Conservation (phyloP, 2,113 vertebrate species). For the Phylloscopus trochilus region DNA sequence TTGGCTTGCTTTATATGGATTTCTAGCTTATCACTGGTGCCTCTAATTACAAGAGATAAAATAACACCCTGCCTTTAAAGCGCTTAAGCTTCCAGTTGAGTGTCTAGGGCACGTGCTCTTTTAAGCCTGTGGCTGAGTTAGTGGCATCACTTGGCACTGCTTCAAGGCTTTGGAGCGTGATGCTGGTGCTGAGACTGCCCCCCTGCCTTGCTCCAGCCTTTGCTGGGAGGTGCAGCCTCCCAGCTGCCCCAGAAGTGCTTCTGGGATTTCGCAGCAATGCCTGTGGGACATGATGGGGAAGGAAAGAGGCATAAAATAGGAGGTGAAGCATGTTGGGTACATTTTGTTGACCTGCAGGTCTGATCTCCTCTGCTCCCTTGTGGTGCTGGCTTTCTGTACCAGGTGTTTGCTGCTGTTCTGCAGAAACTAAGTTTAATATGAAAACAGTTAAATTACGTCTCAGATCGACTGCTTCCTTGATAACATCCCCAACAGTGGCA, state of each 20-base stretch:
- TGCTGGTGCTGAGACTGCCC: neutral
- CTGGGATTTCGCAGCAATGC: neutral
- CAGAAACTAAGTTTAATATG: neutral
- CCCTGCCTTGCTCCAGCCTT: neutral
- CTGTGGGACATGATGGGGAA: neutral
- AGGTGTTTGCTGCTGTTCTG: neutral
- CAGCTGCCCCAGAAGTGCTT: neutral
- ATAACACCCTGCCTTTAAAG: neutral
- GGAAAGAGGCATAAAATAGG: neutral
- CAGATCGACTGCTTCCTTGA: neutral
- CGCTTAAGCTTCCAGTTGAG: slow-evolving; percentile 3
- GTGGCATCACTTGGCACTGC: neutral
- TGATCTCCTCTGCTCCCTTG: neutral
- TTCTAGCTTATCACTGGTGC: neutral
- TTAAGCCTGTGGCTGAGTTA: neutral
- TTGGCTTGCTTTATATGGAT: neutral
- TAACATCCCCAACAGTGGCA: neutral
- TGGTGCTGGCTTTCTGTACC: neutral
- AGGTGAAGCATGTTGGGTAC: rapidly evolving
- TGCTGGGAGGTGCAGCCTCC: neutral
- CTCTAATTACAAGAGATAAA: neutral
- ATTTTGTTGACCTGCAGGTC: neutral
- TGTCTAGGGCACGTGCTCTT: neutral
- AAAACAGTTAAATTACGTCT: neutral
- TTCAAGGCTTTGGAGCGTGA: neutral